phyloP scores from a whole-genome alignment of 2,888 invertebrate genomes.

The Dryobotodes eremita region DNA sequence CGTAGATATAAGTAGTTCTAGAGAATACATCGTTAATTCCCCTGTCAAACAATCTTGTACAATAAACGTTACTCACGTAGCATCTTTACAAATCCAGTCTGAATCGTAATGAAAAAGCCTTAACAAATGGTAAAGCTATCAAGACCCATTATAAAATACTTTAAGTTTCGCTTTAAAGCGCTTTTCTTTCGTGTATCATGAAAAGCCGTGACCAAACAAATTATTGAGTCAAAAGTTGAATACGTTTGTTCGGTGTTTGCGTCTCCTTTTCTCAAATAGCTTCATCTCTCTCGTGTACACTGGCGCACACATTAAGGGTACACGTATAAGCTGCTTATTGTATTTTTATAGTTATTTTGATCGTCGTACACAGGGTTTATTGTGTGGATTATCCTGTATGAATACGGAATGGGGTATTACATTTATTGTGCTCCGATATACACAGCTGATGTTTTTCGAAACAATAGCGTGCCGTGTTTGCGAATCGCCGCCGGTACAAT shows the following conservation, averaged over 20 bases:
- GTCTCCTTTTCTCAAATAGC: slow-evolving; percentile 54
- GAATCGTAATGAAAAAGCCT: slow-evolving; percentile 33
- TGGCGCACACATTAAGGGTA: slow-evolving; percentile 85
- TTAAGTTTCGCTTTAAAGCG: slow-evolving; percentile 58
- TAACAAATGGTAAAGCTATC: slow-evolving; percentile 43
- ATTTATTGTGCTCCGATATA: slow-evolving; percentile 83
- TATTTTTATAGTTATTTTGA: slow-evolving; percentile 91
- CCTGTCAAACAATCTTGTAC: background rate
- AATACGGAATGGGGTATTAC: slow-evolving; percentile 86
- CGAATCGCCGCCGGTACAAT: slow-evolving; percentile 82
- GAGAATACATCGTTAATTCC: background rate
- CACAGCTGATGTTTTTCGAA: slow-evolving; percentile 86
- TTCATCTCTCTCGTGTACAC: slow-evolving; percentile 73
- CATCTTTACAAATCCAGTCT: slow-evolving; percentile 32
- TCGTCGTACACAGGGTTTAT: slow-evolving; percentile 85
- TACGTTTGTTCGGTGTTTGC: slow-evolving; percentile 56
- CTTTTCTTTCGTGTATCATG: slow-evolving; percentile 68
- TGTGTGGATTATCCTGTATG: slow-evolving; percentile 86
- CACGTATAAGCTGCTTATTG: slow-evolving; percentile 89
- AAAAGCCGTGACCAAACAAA: slow-evolving; percentile 78
- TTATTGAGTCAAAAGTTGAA: slow-evolving; percentile 79
- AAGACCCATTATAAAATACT: slow-evolving; percentile 55
- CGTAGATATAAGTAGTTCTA: too few species aligned
- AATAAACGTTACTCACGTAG: slow-evolving; percentile 9
- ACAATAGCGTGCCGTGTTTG: slow-evolving; percentile 81